Evolutionary conservation across 2,113 vertebrate genomes (phyloP).

Genomic region (Pitta sordida): DNA sequence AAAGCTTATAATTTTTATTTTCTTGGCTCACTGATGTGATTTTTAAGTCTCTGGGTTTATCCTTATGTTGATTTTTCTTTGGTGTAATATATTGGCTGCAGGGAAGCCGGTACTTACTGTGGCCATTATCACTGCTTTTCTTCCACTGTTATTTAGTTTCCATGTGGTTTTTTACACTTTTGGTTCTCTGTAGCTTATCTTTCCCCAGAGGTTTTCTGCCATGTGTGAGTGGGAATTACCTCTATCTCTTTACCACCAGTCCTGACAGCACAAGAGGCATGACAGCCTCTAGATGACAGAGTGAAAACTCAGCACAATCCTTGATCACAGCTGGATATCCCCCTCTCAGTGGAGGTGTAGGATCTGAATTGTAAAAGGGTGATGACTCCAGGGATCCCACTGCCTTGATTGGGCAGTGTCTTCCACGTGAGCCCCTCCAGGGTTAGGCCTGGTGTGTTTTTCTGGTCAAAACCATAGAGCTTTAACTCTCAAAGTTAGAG

Average conservation of each 20-base stretch:
- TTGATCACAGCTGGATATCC: not conserved
- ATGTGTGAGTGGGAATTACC: not conserved
- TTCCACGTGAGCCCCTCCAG: rapidly evolving
- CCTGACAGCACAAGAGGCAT: not conserved
- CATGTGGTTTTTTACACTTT: not conserved
- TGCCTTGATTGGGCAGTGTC: not conserved
- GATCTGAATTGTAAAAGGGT: not conserved
- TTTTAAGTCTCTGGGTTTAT: not conserved
- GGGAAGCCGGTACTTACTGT: not conserved
- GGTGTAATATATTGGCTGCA: not conserved
- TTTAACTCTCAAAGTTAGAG: not conserved
- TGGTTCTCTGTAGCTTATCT: not conserved
- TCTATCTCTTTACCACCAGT: not conserved
- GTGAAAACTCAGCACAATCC: not conserved
- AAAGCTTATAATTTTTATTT: not conserved
- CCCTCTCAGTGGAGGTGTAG: not conserved
- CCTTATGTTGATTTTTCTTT: not conserved
- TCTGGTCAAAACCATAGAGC: not conserved
- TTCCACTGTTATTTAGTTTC: not conserved
- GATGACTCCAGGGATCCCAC: not conserved
- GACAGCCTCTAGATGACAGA: not conserved
- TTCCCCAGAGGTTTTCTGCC: not conserved
- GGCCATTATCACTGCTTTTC: not conserved
- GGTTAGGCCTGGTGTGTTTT: not conserved
- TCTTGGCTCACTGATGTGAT: not conserved